Evolutionary conservation across 1,140 invertebrate genomes (phyloP), one percentile per base, ranked within the genome.

Genomic region (Nasonia vitripennis): DNA sequence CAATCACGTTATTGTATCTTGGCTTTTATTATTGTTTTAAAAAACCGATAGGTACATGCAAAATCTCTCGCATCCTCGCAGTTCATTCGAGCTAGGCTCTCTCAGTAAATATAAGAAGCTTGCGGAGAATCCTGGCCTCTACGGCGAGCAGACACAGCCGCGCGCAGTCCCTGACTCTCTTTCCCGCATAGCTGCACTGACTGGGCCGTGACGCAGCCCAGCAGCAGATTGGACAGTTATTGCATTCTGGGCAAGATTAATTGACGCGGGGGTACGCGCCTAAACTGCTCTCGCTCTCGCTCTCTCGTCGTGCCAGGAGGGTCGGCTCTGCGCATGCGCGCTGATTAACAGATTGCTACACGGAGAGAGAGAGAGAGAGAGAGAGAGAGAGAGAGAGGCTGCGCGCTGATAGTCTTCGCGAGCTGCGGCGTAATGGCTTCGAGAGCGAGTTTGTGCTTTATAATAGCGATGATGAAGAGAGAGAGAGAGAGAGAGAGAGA

Each of bases 231-330:
- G 93, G 93, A 93, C 92, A 93, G 93, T 93, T 93, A 93, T 93
- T 93, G 93, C 93, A 93, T 93, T 93, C 93, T 93, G 90, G 90
- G 90, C 91, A 93, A 93, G 93, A 93, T 93, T 93, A 93, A 93
- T 93, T 92, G 93, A 91, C 88, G 88, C 89, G 89, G 90, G 91
- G 89, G 89, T 79, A 85, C 85, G 71, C 80, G 84, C 78, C 20
- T 37, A 41, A 41, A 37, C 34, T 37, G 31, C 27, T 75, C 70
- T 71, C 70, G 6, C 70, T 34, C 70, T 27, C n/a, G 0, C 9
- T 71, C 4, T 17, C 0, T 62, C 7, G 84, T 87, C 88, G 79
- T 88, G 34, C 67, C 34, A 37, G 41, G 34, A 10, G 37, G 70
- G 34, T n/a, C 11, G 51, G 20, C 45, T 10, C 20, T 17, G 83